Base-by-base conservation (phyloP, 1,140 invertebrate genomes). In the Drosophila chauvacae region DNA sequence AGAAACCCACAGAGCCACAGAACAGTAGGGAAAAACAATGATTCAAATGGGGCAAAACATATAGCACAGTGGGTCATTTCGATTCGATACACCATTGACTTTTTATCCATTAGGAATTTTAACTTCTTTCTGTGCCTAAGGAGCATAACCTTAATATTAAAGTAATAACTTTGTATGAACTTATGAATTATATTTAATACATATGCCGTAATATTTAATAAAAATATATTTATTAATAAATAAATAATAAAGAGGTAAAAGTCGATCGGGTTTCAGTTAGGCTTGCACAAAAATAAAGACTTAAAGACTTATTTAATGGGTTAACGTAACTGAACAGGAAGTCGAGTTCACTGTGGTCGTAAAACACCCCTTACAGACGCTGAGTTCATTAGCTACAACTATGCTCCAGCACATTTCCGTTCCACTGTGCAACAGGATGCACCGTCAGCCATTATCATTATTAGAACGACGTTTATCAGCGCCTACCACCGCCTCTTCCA, bases 391-490 rank as follows among this genome's bases (percentile, higher is more conserved):
- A 72, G 69, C 69, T 44, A 14, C 28, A 7, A 28, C 55, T 51
- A 23, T 20, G 70, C 20, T 44, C 11, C 55, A 45, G 10, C 66
- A 42, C 66, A 58, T 44, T 45, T 83, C 68, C 45, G 45, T 28
- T 45, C 64, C 77, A 87, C 69, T 88, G 85, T 87, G 77, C 70
- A 47, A 35, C 37, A 77, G 44, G 33, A 50, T 77, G 81, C 81
- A 77, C 45, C 59, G 66, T 41, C 86, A 76, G 78, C 84, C 80
- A 87, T 87, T 87, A 87, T 90, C 72, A 79, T 84, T 88, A 90
- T 90, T 80, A 84, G 68, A 68, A 66, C 62, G 68, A 60, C 80
- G 64, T 75, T 77, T 84, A 87, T 80, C 84, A 72, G 84, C 55
- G 62, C 18, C 35, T 2, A 14, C 39, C 5, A n/a, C n/a, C 37